Base-by-base conservation (phyloP, 2,113 vertebrate genomes). In the Melanerpes aurifrons region DNA sequence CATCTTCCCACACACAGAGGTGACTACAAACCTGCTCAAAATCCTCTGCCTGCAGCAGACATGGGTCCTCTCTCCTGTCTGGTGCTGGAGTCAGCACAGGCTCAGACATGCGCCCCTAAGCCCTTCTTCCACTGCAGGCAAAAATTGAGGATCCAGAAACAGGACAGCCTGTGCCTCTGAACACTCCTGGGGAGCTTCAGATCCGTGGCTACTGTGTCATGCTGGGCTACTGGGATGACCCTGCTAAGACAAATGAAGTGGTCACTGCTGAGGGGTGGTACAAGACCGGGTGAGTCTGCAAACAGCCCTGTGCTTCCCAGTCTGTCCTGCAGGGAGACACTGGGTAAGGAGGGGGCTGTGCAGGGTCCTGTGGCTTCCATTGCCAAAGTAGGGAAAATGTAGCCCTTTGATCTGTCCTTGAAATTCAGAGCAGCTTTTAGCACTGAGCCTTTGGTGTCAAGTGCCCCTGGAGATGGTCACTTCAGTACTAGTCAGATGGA, bases 171-270 rank as follows among this genome's bases (percentile, higher is more conserved):
- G 37, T 97, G 5, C 98, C 98, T 29, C 92, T 99, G 83, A 98
- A 98, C 64, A 31, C 31, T 19, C 82, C 96, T 0, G 99, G 99
- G 7, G 99, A 99, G 96, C 95, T 99, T 50, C 96, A 97, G 96
- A 97, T 99, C 96, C 96, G 99, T 48, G 99, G 99, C 8, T 99
- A 98, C 96, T 98, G 98, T 0, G 98, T 99, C 92, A 99, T 99
- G 99, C 45, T 98, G 96, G 98, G 97, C 35, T 99, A 99, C 97
- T 99, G 99, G 99, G 72, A 25, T 0, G 99, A 99, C 9, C 82
- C 95, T 1, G 53, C 25, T 56, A 99, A 98, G 93, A 99, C 99
- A 0, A 81, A 75, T 0, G 98, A 99, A 73, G 96, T 90, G 53
- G 96, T 99, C 58, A 93, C 94, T 31, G 94, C 97, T 40, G 98